These are phyloP conservation scores for Diloba caeruleocephala DNA, from an alignment of 2,888 invertebrate species.

Conservation along the genomic window DNA sequence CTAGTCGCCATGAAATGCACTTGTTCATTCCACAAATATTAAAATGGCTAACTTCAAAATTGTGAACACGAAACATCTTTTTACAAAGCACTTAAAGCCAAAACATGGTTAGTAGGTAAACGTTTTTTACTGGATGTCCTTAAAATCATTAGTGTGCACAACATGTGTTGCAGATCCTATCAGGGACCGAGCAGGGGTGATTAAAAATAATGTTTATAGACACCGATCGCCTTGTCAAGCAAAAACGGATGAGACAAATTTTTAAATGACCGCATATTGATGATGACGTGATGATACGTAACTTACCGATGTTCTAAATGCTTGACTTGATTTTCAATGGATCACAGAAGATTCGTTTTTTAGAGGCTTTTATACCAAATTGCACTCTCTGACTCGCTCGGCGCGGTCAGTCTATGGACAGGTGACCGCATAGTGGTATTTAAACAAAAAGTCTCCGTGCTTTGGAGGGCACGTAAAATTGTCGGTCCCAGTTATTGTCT, in stretches of 20 bases:
- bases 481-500: too few relatives aligned
- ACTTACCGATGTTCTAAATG: slow-evolving; percentile 26
- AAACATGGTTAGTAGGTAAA: slow-evolving; percentile 47
- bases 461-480: too few relatives aligned
- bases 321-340: not conserved
- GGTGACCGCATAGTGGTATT: too few relatives aligned
- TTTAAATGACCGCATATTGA: slow-evolving; percentile 64
- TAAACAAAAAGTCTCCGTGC: too few relatives aligned
- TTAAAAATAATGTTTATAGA: slow-evolving; percentile 79
- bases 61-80: slow-evolving; percentile 16
- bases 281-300: slow-evolving; percentile 38
- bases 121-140: slow-evolving; percentile 66
- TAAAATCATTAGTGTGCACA: slow-evolving; percentile 78
- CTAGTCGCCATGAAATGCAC: too few relatives aligned
- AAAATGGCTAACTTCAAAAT: not conserved
- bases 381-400: too few relatives aligned
- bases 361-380: too few relatives aligned
- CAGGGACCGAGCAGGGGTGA: slow-evolving; percentile 63
- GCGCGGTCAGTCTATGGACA: too few relatives aligned
- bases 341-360: too few relatives aligned
- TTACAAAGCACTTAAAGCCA: slow-evolving; percentile 32
- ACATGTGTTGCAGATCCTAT: slow-evolving; percentile 84
- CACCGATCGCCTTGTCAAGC: slow-evolving; percentile 58
- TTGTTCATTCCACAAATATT: too few relatives aligned
- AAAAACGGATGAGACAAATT: slow-evolving; percentile 63